A percentile compares a stretch with the other conserved stretches of the same genome.
These are phyloP conservation scores for Acanthopleura granulata DNA, from an alignment of 2,888 invertebrate genomes.

Conservation along the genomic window DNA sequence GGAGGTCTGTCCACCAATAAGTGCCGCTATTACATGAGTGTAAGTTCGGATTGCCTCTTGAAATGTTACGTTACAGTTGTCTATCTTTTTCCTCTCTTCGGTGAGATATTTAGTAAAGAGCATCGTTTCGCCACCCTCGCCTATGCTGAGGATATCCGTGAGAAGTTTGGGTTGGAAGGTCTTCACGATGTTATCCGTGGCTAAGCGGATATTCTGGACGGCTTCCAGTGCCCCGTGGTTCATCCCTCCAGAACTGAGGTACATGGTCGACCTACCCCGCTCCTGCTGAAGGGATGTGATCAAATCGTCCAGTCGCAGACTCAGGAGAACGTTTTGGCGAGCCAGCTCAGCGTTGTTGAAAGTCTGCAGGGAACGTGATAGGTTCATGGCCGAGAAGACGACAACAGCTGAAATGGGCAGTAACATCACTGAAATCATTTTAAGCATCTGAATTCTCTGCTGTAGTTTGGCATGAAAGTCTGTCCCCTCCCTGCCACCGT, in stretches of 20 bases:
- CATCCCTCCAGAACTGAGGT: constrained; percentile 7
- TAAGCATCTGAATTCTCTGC: neutral
- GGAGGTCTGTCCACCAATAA: neutral
- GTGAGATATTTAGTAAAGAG: neutral
- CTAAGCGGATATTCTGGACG: neutral
- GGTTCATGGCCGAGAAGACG: neutral
- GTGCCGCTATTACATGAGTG: neutral
- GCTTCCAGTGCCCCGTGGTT: neutral
- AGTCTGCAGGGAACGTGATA: neutral
- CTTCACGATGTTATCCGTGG: neutral
- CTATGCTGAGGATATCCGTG: neutral
- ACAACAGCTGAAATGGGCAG: neutral
- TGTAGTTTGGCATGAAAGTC: neutral
- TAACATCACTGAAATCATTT: constrained; percentile 9
- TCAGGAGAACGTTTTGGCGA: neutral
- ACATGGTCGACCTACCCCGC: constrained; percentile 10
- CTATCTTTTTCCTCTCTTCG: neutral
- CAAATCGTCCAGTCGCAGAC: neutral
- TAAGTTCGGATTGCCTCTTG: neutral
- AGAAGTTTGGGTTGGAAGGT: neutral
- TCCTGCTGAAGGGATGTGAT: neutral
- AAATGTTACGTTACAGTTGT: neutral
- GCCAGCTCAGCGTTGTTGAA: neutral
- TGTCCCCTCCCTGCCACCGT: neutral
- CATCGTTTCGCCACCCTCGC: too few relatives aligned